Evolutionary conservation across 2,797 vertebrate genomes (phyloP), one percentile per base, ranked within the genome.

Genomic region (Galago senegalensis): DNA sequence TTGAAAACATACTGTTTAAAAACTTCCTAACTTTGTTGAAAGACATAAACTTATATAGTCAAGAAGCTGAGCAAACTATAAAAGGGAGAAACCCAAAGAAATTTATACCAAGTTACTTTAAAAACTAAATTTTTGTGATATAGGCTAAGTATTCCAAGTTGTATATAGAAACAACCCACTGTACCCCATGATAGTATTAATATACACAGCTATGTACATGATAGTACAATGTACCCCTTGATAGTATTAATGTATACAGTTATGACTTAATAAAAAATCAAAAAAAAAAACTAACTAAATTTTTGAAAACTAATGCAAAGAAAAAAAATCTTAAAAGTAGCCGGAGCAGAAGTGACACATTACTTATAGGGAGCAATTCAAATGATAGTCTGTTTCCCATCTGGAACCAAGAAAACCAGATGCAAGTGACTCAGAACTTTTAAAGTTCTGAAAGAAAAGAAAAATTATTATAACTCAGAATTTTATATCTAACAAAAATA

Each of bases 401-500:
- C 20, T 70, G 56, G 80, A 85, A 86, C 29, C 31, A 70, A 89
- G 63, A 92, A 85, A 49, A 6, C n/a, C 7, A 79, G 20, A 69
- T 13, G 10, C 16, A 90, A 43, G 25, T 56, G 37, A 5, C 34
- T 86, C 9, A 69, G 61, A 89, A 60, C 29, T 63, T 91, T 90
- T 93, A 25, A 86, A 82, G 25, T 56, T 29, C 16, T 63, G 37
- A 61, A 67, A 84, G 53, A 65, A 43, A 86, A 95, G 23, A 82
- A 76, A 5, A 77, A 12, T 92, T n/a, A 49, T 49, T 14, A 49
- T 49, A 95, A 37, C 23, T 63, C 18, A 75, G 63, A 93, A 76
- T 83, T 91, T 87, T 81, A 80, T 84, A 90, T 90, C 37, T 34
- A 93, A 79, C 43, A 70, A 81, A 92, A 93, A 37, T 95, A 90